Base-by-base conservation (phyloP, 2,888 invertebrate genomes). In the Pandemis corylana region DNA sequence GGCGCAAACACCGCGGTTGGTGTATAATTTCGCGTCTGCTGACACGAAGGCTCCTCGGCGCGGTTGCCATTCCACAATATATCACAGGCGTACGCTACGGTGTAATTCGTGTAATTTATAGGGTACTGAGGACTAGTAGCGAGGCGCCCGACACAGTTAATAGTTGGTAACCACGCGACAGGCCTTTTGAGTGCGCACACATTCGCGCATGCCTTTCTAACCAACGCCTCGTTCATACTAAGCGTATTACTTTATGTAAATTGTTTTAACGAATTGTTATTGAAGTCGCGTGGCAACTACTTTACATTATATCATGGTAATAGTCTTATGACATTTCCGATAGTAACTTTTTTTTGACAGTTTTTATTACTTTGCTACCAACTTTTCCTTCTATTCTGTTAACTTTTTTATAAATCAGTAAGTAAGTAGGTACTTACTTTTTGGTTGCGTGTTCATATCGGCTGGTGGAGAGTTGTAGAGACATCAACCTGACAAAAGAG, bases 21-120 rank as follows among this genome's bases (percentile, higher is more conserved):
- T 88, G 90, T 92, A 91, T 92, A 93, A 93, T 93, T 93, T 91
- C 87, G 86, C 89, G 89, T 89, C 81, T 87, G 91, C 90, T 91
- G 93, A 92, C 90, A 91, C 87, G 87, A 83, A 81, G 86, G 82
- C 84, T 85, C 85, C 84, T 81, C 84, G 79, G 80, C 79, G 83
- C 82, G 84, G 83, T 84, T 84, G 89, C 89, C 83, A 88, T 89
- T 85, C 89, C 84, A 88, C 92, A 91, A 92, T 94, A 94, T 94
- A 94, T 94, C 93, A 94, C 93, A 84, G 80, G 89, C 84, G 82
- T 85, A 89, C 89, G 88, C 75, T 87, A 84, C 86, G 87, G 90
- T 93, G 91, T 94, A 94, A 94, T 94, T 94, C 93, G 92, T 90
- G 87, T 94, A 90, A 94, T 94, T 94, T 94, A 94, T 93, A 87